These are phyloP conservation scores for Apocheima hispidaria DNA, from an alignment of 2,888 invertebrate species.

Conservation along the genomic window DNA sequence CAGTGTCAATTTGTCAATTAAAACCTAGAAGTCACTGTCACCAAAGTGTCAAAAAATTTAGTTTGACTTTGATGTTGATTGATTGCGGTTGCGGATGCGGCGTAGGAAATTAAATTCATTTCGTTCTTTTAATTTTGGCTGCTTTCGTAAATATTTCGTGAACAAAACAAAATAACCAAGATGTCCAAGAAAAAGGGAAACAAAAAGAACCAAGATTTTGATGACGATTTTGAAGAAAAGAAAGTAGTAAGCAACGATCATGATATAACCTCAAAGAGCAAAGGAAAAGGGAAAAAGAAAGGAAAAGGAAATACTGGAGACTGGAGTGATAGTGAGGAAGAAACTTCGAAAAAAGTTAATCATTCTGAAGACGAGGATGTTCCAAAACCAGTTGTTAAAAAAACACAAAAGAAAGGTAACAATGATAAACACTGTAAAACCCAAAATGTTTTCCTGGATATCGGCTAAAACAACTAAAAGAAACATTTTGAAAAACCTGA, in stretches of 20 bases:
- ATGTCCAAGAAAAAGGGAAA: constrained; percentile 88
- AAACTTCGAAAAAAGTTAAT: constrained; percentile 58
- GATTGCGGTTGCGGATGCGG: too few species aligned
- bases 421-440: neutral
- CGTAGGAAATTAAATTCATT: too few species aligned
- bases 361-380: constrained; percentile 76
- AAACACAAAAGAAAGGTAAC: constrained; percentile 84
- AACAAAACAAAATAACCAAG: constrained; percentile 25
- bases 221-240: constrained; percentile 82
- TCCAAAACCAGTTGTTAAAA: constrained; percentile 74
- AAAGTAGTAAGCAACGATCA: constrained; percentile 58
- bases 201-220: constrained; percentile 86
- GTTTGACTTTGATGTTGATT: too few species aligned
- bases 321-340: constrained; percentile 76
- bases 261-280: constrained; percentile 84
- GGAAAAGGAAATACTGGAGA: constrained; percentile 78
- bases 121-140: neutral
- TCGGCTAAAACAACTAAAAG: too few species aligned
- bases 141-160: neutral
- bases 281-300: constrained; percentile 81
- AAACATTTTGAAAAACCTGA: too few species aligned
- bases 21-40: too few species aligned
- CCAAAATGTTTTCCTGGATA: neutral
- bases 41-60: neutral
- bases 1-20: too few species aligned